Evolutionary conservation across 2,797 vertebrate species (phyloP).

Genomic region (Danio choprae): DNA sequence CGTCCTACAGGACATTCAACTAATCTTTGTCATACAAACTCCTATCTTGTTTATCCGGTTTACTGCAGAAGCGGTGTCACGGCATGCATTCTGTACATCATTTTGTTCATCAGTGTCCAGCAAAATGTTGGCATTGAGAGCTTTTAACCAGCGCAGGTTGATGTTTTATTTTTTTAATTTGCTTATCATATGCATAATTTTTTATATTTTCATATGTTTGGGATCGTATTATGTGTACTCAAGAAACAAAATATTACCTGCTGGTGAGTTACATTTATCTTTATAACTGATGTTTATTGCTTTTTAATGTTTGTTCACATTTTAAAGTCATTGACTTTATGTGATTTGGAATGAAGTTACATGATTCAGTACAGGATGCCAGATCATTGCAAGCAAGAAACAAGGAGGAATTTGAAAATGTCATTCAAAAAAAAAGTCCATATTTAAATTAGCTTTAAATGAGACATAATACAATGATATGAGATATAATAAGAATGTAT

Average conservation of each 20-base stretch:
- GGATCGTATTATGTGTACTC: not conserved
- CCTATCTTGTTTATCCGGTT: not conserved
- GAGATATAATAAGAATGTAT: no score
- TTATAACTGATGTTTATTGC: not conserved
- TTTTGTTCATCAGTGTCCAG: not conserved
- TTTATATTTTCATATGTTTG: not conserved
- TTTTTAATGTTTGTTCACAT: not conserved
- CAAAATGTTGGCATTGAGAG: not conserved
- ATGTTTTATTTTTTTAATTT: not conserved
- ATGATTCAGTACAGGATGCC: not conserved
- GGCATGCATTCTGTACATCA: not conserved
- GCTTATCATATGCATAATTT: not conserved
- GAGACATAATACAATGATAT: no score
- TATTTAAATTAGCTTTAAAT: no score
- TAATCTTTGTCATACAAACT: not conserved
- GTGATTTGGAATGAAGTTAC: not conserved
- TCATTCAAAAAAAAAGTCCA: no score
- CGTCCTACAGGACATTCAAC: not conserved
- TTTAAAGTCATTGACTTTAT: not conserved
- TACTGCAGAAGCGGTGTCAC: not conserved
- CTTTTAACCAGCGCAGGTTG: not conserved
- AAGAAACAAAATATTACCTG: not conserved
- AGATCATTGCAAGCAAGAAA: not conserved
- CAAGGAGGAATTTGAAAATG: not conserved
- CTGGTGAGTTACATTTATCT: conserved; percentile 18